Conservation (phyloP, 2,888 invertebrate genomes). For the Argyresthia goedartella region DNA sequence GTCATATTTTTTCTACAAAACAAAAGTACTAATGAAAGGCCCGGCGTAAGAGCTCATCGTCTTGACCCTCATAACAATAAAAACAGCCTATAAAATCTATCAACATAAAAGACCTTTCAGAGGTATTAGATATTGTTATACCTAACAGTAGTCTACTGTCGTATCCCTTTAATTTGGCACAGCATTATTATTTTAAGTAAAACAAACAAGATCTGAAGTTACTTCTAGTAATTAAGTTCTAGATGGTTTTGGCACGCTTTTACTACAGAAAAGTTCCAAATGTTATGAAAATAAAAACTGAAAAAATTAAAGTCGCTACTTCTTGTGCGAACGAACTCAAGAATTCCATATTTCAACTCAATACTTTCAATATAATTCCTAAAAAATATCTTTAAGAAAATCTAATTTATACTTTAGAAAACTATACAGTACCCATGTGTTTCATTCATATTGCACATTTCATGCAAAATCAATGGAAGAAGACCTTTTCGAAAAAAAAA, state of each 20-base stretch:
- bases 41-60: slow-evolving; percentile 27
- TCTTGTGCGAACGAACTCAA: slow-evolving; percentile 28
- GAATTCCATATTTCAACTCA: slow-evolving; percentile 30
- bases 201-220: slow-evolving; percentile 15
- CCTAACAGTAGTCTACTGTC: slow-evolving; percentile 16
- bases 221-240: slow-evolving; percentile 25
- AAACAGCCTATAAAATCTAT: slow-evolving; percentile 69
- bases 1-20: slow-evolving; percentile 51
- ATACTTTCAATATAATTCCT: slow-evolving; percentile 40
- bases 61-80: slow-evolving; percentile 66
- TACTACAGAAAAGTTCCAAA: slow-evolving; percentile 7
- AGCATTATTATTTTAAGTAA: slow-evolving; percentile 21
- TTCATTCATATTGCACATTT: slow-evolving; percentile 54
- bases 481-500: slow-evolving; percentile 14
- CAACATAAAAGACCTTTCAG: slow-evolving; percentile 53
- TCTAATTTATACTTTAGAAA: slow-evolving; percentile 40
- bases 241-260: slow-evolving; percentile 56
- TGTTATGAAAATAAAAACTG: slow-evolving; percentile 12
- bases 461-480: slow-evolving; percentile 52
- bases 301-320: slow-evolving; percentile 15
- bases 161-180: slow-evolving; percentile 57
- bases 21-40: slow-evolving; percentile 13
- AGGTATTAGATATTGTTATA: slow-evolving; percentile 33
- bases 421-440: slow-evolving; percentile 44
- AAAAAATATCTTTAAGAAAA: slow-evolving; percentile 35